These are phyloP conservation scores for Proisotoma minuta DNA, from an alignment of 2,888 invertebrate species.

Conservation along the genomic window DNA sequence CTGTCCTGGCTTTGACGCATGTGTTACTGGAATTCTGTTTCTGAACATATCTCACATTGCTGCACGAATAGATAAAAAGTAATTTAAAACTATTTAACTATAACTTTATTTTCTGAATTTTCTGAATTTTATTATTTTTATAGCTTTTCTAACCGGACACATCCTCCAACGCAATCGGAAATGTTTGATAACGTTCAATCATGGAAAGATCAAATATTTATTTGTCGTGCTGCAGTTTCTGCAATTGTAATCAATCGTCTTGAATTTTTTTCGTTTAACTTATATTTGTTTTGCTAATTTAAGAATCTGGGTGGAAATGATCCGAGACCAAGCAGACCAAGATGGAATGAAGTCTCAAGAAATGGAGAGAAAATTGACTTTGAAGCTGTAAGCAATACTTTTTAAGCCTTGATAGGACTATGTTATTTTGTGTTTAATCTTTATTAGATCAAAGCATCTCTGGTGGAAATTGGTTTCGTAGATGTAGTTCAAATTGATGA, in stretches of 20 bases:
- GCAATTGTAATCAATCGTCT: slow-evolving; percentile 12
- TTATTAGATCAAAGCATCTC: slow-evolving; percentile 3
- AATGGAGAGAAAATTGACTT: neutral
- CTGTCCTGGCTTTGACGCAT: slow-evolving; percentile 81
- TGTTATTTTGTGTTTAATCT: neutral
- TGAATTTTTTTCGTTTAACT: neutral
- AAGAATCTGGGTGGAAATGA: slow-evolving; percentile 15
- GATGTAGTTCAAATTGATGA: slow-evolving; percentile 6
- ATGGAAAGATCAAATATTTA: slow-evolving; percentile 21
- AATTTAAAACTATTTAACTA: slow-evolving; percentile 4
- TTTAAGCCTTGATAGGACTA: neutral
- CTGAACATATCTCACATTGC: slow-evolving; percentile 60
- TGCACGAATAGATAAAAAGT: slow-evolving; percentile 24
- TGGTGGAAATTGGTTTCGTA: slow-evolving; percentile 7
- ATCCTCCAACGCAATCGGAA: slow-evolving; percentile 15
- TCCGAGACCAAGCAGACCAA: slow-evolving; percentile 17
- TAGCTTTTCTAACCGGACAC: slow-evolving; percentile 8
- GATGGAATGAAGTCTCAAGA: slow-evolving; percentile 9
- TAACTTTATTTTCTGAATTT: neutral
- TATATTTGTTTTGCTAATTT: neutral
- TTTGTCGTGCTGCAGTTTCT: slow-evolving; percentile 19
- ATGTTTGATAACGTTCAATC: slow-evolving; percentile 11
- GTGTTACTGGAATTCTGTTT: slow-evolving; percentile 68
- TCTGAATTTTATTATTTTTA: neutral
- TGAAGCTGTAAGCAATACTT: neutral